A percentile compares a stretch with the other conserved stretches of the same genome.
These are phyloP conservation scores for Aurelia coerulea DNA, from an alignment of 30 jellyfish, hydroid and myxozoan genomes.

Conservation along the genomic window DNA sequence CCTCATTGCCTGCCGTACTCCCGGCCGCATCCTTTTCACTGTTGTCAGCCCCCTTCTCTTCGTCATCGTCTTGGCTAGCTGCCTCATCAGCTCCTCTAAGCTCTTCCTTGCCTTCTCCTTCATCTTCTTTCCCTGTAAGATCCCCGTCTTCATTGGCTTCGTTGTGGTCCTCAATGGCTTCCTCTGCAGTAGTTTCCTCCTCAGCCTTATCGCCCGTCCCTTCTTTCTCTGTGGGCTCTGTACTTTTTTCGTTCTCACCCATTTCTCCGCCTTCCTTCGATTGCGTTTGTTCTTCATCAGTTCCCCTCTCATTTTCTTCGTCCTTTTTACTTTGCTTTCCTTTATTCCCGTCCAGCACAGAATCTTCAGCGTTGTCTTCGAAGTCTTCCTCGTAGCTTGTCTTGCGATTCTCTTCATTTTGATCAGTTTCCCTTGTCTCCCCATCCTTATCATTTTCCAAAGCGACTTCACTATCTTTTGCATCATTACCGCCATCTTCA, in stretches of 20 bases:
- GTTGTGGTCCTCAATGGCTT: neutral
- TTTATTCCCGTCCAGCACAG: neutral
- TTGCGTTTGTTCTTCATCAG: too few species aligned
- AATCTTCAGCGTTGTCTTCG: constrained; percentile 21
- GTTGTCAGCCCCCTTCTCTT: constrained; percentile 6
- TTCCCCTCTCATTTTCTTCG: neutral
- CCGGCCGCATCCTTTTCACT: constrained; percentile 5
- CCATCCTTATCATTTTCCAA: neutral
- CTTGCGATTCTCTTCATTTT: neutral
- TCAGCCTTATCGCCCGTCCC: neutral
- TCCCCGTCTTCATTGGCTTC: neutral
- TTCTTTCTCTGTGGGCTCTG: constrained; percentile 3
- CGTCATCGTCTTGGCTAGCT: neutral
- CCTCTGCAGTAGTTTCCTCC: neutral
- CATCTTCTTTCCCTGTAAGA: too few species aligned
- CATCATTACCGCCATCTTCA: neutral
- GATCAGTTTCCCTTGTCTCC: neutral
- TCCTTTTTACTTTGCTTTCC: neutral
- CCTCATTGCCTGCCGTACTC: neutral
- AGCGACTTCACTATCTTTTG: neutral
- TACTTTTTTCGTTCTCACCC: neutral
- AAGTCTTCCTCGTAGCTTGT: neutral
- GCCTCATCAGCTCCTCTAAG: constrained; percentile 16
- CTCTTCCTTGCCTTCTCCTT: neutral
- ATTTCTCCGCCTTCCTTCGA: neutral